Base-by-base conservation (phyloP, 2,797 vertebrate genomes). In the Sebastes flavidus region DNA sequence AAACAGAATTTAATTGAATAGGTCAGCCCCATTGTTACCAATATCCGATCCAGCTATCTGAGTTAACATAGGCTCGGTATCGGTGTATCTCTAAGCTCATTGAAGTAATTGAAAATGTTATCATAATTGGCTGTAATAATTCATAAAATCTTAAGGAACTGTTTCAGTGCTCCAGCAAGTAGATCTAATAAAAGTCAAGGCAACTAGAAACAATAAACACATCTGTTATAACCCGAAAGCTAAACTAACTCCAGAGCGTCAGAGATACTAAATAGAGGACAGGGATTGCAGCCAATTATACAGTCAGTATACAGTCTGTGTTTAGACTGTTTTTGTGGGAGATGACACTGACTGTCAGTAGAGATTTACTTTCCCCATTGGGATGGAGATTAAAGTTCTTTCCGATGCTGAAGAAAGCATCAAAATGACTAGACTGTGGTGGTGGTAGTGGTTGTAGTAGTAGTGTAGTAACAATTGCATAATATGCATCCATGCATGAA, bases 271-370 rank as follows among this genome's bases (percentile, higher is more conserved):
- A 80, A 77, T 54, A 38, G 12, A 68, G 69, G 12, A 59, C 38
- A 52, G 12, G 29, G 27, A 71, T 18, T 8, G 52, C 24, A 9
- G 29, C 49, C 72, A 77, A 77, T 58, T 46, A 63, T 60, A 63
- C 68, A n/a, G 65, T 52, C 65, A 22, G 49, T 42, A n/a, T n/a
- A 10, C 8, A 10, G 38, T 42, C 49, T 29, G 38, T 71, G 65
- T 74, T 82, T 55, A 71, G 60, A 38, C 29, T 69, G 59, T 60
- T 63, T 52, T 59, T 56, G 55, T 63, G 29, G 10, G 54, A 66
- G 42, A 65, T 78, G 73, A 85, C 72, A 20, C 12, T 36, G 24
- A 27, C 30, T 69, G 68, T 85, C 72, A 49, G 65, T 3, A 8
- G 14, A 18, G 38, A 56, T 58, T 78, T 54, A 59, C 25, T 63